phyloP scores from a whole-genome alignment of 2,888 invertebrate species.

The Scaptomyza cyrtandrae region DNA sequence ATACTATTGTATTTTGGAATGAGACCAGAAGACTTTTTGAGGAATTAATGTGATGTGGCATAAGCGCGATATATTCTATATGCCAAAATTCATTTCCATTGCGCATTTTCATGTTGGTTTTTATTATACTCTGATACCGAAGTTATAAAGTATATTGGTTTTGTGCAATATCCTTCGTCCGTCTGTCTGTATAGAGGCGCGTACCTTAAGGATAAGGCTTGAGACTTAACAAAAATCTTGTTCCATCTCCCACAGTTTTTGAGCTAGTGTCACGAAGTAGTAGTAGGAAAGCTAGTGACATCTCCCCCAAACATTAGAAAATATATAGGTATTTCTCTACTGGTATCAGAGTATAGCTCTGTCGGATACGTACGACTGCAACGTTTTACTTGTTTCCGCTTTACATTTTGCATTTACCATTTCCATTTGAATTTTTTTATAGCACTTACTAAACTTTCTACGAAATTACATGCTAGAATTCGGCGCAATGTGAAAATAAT shows the following conservation, averaged over 20 bases:
- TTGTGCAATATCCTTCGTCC: too few species aligned
- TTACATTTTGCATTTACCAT: slow-evolving; percentile 34
- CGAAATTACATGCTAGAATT: slow-evolving; percentile 73
- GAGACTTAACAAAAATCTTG: too few species aligned
- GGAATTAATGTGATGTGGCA: slow-evolving; percentile 48
- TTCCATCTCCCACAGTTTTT: too few species aligned
- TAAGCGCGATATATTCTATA: slow-evolving; percentile 17
- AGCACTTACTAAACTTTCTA: slow-evolving; percentile 69
- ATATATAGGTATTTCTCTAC: too few species aligned
- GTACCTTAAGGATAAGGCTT: too few species aligned
- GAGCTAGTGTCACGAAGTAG: too few species aligned
- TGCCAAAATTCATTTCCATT: slow-evolving; percentile 40
- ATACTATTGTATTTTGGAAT: background rate
- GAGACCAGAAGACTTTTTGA: slow-evolving; percentile 4
- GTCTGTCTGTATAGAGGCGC: too few species aligned
- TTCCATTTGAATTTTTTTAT: slow-evolving; percentile 63
- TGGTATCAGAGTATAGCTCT: too few species aligned
- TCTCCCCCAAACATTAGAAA: too few species aligned
- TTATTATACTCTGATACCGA: background rate
- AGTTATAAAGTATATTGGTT: too few species aligned
- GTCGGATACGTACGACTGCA: too few species aligned
- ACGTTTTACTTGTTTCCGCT: slow-evolving; percentile 5
- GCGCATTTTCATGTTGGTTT: slow-evolving; percentile 6
- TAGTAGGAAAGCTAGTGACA: too few species aligned
- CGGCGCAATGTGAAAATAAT: slow-evolving; percentile 29